A percentile compares a stretch with the other conserved stretches of the same genome.
phyloP scores from a whole-genome alignment of 2,113 vertebrate species.

The Megaceryle torquata region DNA sequence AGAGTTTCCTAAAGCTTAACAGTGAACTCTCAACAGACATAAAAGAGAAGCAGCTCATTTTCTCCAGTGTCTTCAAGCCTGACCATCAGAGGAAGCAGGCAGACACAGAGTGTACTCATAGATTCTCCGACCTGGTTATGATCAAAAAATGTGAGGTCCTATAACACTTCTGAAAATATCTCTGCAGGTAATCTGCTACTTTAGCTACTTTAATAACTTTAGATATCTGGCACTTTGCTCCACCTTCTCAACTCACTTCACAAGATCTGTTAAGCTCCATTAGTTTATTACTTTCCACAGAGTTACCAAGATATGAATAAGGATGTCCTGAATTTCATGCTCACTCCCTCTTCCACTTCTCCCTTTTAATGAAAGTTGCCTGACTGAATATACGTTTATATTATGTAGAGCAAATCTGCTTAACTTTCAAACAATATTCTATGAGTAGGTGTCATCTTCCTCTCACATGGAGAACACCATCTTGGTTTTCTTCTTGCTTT shows the following conservation, averaged over 20 bases:
- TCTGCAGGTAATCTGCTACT: background rate
- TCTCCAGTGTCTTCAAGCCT: background rate
- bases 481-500: background rate
- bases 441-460: background rate
- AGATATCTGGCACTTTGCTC: background rate
- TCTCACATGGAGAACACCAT: background rate
- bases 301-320: background rate
- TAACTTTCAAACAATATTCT: background rate
- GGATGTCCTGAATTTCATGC: background rate
- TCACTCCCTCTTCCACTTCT: accelerated
- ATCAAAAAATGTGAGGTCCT: background rate
- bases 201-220: background rate
- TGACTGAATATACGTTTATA: background rate
- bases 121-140: background rate
- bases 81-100: background rate
- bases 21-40: background rate
- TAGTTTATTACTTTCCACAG: background rate
- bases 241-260: background rate
- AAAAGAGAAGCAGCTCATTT: background rate
- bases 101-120: background rate
- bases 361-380: background rate
- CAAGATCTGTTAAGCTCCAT: background rate
- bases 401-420: background rate
- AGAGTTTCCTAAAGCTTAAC: background rate
- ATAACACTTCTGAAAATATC: background rate